These are phyloP conservation scores for Chloroceryle amazona DNA, from an alignment of 2,797 vertebrate genomes.

Conservation along the genomic window DNA sequence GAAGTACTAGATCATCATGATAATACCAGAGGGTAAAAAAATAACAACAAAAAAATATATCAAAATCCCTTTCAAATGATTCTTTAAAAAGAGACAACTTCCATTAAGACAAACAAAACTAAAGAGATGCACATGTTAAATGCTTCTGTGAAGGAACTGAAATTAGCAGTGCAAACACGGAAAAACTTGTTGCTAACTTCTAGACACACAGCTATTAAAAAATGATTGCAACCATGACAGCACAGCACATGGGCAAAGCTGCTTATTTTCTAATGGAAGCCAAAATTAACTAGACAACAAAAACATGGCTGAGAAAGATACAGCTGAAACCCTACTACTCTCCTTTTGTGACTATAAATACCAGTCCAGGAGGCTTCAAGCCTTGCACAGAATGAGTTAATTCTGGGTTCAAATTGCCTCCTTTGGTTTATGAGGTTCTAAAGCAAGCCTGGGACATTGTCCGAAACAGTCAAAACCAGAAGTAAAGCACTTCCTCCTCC, in stretches of 20 bases:
- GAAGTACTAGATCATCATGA: not conserved
- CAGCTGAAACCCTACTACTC: not conserved
- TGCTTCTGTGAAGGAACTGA: not conserved
- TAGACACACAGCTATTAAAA: accelerated
- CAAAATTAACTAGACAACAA: not conserved
- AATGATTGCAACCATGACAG: not conserved
- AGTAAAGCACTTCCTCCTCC: not conserved
- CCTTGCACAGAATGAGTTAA: not conserved
- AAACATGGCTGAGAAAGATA: not conserved
- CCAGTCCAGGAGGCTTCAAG: not conserved
- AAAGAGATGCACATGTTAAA: not conserved
- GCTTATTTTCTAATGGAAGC: not conserved
- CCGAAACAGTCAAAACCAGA: not conserved
- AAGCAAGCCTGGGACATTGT: not conserved
- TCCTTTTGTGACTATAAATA: not conserved
- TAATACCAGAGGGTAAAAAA: not conserved
- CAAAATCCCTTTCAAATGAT: accelerated
- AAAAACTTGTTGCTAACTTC: not conserved
- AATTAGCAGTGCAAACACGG: not conserved
- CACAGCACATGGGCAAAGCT: not conserved
- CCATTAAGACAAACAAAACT: not conserved
- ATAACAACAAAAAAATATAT: too few relatives aligned
- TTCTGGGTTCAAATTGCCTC: not conserved
- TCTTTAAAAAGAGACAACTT: not conserved
- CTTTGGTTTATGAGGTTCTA: not conserved